phyloP scores from a whole-genome alignment of 2,888 invertebrate genomes.

The Linnaemya vulpina region DNA sequence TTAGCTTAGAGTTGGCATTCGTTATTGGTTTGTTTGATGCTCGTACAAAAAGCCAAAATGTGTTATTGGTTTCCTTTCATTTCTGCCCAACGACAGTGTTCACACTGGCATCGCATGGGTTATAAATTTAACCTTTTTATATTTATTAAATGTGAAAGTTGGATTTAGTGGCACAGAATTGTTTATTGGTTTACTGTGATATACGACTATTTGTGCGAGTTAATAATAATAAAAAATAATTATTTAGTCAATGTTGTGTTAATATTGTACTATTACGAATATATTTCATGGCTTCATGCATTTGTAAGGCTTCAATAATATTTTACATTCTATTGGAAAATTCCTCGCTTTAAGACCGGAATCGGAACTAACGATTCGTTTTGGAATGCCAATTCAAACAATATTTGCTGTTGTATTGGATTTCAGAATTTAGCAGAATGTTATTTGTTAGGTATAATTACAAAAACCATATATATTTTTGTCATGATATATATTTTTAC shows the following conservation, averaged over 20 bases:
- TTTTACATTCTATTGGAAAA: too few species aligned
- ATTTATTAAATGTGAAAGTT: conserved; percentile 25
- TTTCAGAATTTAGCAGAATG: too few species aligned
- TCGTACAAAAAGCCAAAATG: conserved; percentile 10
- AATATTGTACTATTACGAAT: conserved; percentile 15
- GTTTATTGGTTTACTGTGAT: neutral
- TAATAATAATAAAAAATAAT: neutral
- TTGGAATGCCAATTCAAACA: too few species aligned
- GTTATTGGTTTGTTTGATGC: conserved; percentile 30
- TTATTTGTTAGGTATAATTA: too few species aligned
- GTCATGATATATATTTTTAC: too few species aligned
- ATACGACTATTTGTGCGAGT: conserved; percentile 5
- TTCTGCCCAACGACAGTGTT: conserved; percentile 26
- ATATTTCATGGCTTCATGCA: neutral
- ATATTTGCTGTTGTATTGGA: too few species aligned
- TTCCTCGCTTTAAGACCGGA: too few species aligned
- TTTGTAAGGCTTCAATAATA: neutral
- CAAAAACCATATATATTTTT: too few species aligned
- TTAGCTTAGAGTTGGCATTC: conserved; percentile 38
- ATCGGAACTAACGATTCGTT: too few species aligned
- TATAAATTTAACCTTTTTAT: conserved; percentile 34
- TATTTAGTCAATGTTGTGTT: neutral
- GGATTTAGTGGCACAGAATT: conserved; percentile 4
- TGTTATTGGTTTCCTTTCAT: conserved; percentile 65
- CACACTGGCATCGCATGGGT: conserved; percentile 9